Evolutionary conservation across 2,113 vertebrate species (phyloP).

Genomic region (Pontoporia blainvillei): DNA sequence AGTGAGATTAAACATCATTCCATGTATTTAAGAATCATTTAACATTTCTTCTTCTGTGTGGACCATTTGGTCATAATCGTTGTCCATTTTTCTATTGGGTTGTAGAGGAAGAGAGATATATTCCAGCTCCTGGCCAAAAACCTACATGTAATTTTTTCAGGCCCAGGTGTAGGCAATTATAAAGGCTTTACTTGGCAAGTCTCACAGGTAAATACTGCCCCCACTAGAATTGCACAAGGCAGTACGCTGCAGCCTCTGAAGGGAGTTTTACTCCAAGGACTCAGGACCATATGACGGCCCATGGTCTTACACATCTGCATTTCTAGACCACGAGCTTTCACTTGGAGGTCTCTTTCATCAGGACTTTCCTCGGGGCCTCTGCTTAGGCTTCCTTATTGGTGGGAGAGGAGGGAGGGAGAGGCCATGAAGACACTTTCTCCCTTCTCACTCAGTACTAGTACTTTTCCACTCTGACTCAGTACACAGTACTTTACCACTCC

Average conservation of each 20-base stretch:
- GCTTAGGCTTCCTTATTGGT: not conserved
- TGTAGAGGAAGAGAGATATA: not conserved
- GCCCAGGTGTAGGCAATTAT: not conserved
- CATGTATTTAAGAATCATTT: not conserved
- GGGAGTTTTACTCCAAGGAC: not conserved
- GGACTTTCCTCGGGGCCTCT: not conserved
- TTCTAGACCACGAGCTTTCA: not conserved
- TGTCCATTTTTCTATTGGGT: not conserved
- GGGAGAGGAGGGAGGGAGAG: not conserved
- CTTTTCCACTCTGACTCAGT: conserved; percentile 5
- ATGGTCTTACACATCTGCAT: not conserved
- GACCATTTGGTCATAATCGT: not conserved
- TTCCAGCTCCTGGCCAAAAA: not conserved
- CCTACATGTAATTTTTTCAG: not conserved
- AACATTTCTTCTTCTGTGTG: not conserved
- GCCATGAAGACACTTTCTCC: not conserved
- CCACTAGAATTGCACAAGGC: not conserved
- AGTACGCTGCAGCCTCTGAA: not conserved
- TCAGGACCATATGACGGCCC: not conserved
- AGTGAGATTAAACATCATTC: not conserved
- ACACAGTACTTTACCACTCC: not conserved
- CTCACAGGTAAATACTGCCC: not conserved
- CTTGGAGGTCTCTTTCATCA: not conserved
- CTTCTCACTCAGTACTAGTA: not conserved
- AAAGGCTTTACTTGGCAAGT: not conserved